A percentile compares a stretch with the other conserved stretches of the same genome.
Conservation (phyloP, 2,113 vertebrate genomes). For the Hypocryptadius cinnamomeus region DNA sequence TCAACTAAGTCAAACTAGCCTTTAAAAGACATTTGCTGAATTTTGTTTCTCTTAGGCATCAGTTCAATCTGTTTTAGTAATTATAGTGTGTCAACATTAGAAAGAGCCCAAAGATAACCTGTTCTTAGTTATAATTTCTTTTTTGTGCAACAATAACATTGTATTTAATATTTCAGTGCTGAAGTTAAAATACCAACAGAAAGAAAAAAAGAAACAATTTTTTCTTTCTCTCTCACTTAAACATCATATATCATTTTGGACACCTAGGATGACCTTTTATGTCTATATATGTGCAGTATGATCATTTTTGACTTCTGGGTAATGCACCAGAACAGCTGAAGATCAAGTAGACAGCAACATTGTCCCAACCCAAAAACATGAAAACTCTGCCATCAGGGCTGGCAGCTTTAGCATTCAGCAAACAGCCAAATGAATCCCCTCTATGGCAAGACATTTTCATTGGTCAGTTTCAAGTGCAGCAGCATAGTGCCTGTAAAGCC, state of each 20-base stretch:
- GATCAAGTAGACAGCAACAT: neutral
- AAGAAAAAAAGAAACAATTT: neutral
- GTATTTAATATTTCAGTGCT: neutral
- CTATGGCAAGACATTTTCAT: neutral
- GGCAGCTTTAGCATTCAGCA: neutral
- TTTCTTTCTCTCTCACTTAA: neutral
- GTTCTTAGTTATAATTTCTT: neutral
- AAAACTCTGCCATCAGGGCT: neutral
- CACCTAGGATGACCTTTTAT: neutral
- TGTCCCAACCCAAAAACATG: neutral
- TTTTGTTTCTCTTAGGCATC: neutral
- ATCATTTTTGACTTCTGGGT: neutral
- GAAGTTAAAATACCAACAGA: neutral
- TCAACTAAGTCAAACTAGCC: neutral
- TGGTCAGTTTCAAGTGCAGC: neutral
- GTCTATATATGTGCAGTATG: neutral
- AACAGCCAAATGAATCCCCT: neutral
- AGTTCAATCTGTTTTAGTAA: neutral
- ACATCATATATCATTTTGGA: neutral
- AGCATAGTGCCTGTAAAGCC: neutral
- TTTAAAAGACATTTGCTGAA: neutral
- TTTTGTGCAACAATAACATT: neutral
- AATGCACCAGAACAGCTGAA: neutral
- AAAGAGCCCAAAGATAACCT: neutral
- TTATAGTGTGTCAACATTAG: neutral